Base-by-base conservation (phyloP, 2,113 vertebrate genomes). In the Melanostigma gelatinosum region DNA sequence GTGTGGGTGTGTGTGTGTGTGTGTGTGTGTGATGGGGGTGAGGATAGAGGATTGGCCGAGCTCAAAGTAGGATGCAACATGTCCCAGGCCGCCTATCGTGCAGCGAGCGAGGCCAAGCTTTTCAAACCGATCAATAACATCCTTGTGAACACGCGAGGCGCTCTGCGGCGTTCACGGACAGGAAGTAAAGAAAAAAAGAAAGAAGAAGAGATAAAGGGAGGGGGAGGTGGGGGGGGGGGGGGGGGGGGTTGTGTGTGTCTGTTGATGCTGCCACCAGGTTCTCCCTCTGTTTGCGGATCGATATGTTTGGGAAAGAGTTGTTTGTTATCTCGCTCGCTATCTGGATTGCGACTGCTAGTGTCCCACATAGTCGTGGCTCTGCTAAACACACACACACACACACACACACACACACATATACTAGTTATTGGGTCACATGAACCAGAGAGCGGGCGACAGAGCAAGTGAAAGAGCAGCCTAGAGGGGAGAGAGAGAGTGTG, bases 121-220 rank as follows among this genome's bases (percentile, higher is more conserved):
- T 58, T 85, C 70, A 38, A 58, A 52, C 48, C 46, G 80, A 93
- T 95, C 92, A 46, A 92, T 95, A 92, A 90, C 84, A 88, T 85
- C 68, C 91, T 90, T 88, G 91, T 88, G 89, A 92, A 89, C 88
- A 90, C 87, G 75, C 78, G 68, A 84, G 82, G 85, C 57, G 83
- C 87, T 89, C 57, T 72, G 85, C 75, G 73, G 85, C 65, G 70
- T 62, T 72, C 79, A 76, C 76, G 67, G 82, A 88, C 81, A 84
- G 88, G 82, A 88, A 91, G 84, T 78, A 1, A 48, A 57, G 67
- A 52, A 77, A 77, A 77, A 36, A 73, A 32, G 54, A 27, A 12
- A 27, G n/a, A 13, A 20, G 24, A 36, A 15, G 15, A 8, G 40
- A 32, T 32, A 27, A 15, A 52, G 42, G 22, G 60, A 12, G 46